phyloP scores from a whole-genome alignment of 2,797 vertebrate genomes.

The Lithobates pipiens region DNA sequence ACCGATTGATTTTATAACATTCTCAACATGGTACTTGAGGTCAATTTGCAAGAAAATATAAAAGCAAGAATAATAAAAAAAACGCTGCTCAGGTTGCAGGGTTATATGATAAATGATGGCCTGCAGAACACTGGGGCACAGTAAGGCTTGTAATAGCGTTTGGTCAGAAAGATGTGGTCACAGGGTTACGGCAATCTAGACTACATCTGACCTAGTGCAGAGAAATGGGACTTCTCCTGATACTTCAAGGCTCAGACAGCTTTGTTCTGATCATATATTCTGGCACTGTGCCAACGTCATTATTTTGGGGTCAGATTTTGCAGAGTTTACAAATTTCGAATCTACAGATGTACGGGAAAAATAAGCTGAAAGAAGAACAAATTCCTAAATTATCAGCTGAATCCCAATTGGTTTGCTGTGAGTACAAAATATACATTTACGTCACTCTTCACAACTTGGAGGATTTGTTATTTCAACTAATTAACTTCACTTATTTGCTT shows the following conservation, averaged over 20 bases:
- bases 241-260: not conserved
- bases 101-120: conserved; percentile 35
- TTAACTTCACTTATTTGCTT: too few species aligned
- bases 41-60: conserved; percentile 48
- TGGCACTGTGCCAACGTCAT: not conserved
- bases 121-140: not conserved
- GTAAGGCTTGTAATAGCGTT: not conserved
- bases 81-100: not conserved
- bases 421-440: too few species aligned
- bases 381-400: too few species aligned
- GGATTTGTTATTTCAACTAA: too few species aligned
- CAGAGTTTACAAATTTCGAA: too few species aligned
- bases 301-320: too few species aligned
- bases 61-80: conserved; percentile 8
- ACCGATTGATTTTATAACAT: conserved; percentile 52
- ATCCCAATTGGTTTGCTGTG: too few species aligned
- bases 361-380: too few species aligned
- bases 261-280: too few species aligned
- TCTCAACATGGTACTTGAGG: conserved; percentile 46
- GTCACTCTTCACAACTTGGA: too few species aligned
- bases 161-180: not conserved
- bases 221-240: not conserved
- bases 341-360: too few species aligned
- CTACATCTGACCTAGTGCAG: not conserved
- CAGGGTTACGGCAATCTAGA: not conserved